Evolutionary conservation across 2,113 vertebrate species (phyloP).

Genomic region (Syngnathus floridae): DNA sequence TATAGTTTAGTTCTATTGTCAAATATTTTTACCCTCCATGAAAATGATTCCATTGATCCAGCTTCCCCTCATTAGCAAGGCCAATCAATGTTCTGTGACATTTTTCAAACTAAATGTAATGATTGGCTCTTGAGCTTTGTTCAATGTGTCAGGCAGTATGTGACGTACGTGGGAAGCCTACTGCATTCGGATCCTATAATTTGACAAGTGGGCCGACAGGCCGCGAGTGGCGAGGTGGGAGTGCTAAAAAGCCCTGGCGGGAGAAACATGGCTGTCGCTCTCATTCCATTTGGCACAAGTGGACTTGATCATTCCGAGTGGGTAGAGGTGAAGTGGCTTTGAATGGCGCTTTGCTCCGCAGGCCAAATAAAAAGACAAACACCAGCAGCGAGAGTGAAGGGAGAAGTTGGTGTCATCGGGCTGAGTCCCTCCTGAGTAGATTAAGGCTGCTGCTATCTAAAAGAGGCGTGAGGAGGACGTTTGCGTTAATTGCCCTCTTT

Average conservation of each 20-base stretch:
- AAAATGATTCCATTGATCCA: constrained; percentile 66
- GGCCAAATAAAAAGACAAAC: constrained; percentile 58
- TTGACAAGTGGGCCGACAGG: constrained; percentile 67
- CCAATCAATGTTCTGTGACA: constrained; percentile 66
- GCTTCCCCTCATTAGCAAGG: constrained; percentile 61
- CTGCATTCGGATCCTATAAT: constrained; percentile 67
- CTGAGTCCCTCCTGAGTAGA: constrained; percentile 58
- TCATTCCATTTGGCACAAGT: constrained; percentile 65
- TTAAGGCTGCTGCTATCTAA: constrained; percentile 57
- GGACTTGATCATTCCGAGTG: constrained; percentile 57
- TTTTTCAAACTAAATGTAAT: constrained; percentile 68
- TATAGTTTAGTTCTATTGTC: constrained; percentile 45
- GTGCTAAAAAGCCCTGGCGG: constrained; percentile 58
- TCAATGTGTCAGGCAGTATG: constrained; percentile 62
- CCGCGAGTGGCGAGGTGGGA: constrained; percentile 62
- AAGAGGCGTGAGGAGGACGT: constrained; percentile 50
- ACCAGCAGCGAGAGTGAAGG: constrained; percentile 44
- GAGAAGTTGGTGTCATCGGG: constrained; percentile 50
- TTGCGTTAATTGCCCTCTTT: constrained; percentile 65
- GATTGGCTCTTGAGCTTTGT: constrained; percentile 62
- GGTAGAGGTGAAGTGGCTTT: constrained; percentile 63
- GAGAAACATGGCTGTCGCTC: constrained; percentile 57
- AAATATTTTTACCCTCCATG: constrained; percentile 40
- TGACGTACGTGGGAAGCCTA: constrained; percentile 66
- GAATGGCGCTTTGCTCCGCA: constrained; percentile 57